phyloP scores from a whole-genome alignment of 1,140 invertebrate genomes.

The Phenacoccus solenopsis region DNA sequence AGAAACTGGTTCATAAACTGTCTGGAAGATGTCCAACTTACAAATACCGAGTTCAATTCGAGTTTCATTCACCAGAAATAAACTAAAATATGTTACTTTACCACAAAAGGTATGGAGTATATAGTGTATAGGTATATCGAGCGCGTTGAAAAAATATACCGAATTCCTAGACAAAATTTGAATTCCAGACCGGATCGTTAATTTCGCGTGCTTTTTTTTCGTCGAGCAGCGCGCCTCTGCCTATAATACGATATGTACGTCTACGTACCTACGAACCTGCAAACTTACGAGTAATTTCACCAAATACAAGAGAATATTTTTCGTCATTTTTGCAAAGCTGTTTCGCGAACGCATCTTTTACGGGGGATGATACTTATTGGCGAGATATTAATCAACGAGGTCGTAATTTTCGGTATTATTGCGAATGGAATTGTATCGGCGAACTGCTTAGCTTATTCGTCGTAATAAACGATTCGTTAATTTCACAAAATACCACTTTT shows the following conservation, averaged over 20 bases:
- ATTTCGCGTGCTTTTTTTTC: background rate
- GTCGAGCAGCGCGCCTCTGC: too few species aligned
- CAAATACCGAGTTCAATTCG: conserved; percentile 12
- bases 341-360: background rate
- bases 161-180: background rate
- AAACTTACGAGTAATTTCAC: background rate
- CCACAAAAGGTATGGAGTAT: background rate
- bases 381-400: background rate
- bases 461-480: too few species aligned
- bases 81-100: background rate
- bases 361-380: background rate
- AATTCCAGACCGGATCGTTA: background rate
- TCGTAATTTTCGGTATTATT: background rate
- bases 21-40: conserved; percentile 13
- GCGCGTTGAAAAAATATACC: background rate
- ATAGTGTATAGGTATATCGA: too few species aligned
- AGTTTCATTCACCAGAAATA: conserved; percentile 11
- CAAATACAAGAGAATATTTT: background rate
- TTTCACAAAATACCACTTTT: too few species aligned
- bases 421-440: too few species aligned
- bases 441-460: too few species aligned
- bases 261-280: too few species aligned
- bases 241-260: too few species aligned
- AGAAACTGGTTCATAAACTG: conserved; percentile 17
- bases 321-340: background rate